Base-by-base conservation (phyloP, 1,140 invertebrate genomes). In the Proales similis region DNA sequence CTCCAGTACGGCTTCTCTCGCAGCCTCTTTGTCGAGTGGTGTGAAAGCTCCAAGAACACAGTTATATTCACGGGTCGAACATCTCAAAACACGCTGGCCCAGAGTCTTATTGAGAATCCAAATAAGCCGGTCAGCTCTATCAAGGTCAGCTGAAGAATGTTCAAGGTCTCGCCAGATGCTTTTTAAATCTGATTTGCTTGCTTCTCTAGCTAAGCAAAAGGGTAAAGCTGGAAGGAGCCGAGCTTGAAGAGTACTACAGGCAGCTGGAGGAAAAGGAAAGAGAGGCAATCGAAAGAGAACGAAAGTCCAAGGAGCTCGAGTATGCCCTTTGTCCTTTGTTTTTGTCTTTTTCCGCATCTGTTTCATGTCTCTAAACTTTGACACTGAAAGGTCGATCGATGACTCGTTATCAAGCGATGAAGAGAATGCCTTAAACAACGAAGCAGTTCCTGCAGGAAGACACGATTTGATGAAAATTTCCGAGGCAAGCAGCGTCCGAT, bases 1-100 rank as follows among this genome's bases (percentile, higher is more conserved):
- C 82, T 99, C 77, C 92, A 99, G 75, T 86, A 84, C 69, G 95
- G 95, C 0, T 98, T 90, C 76, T 87, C 92, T 0, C 79, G 93
- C 48, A 93, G 98, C 69, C 78, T 99, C 3, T 99, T 99, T 74
- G 77, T 95, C 1, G 83, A 87, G 67, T 97, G 92, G 93, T 89
- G 89, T 65, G 81, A 81, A 1, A 88, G 93, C 79, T 77, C 87
- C 9, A 86, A 88, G 70, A 98, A 98, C 71, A 90, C 87, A 74
- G 88, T 99, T 67, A 90, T 99, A 65, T 77, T 99, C 46, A 97
- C 95, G 7, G 85, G 83, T 30, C 24, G 90, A 82, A 64, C 76
- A 7, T 74, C 75, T 5, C 74, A 75, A 3, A 75, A 75, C 17
- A 94, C 90, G 0, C 74, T 96, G 48, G 87, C 87, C 0, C 79